Evolutionary conservation across 92 coral and sea anemone species (phyloP).

Genomic region (Porites rus): DNA sequence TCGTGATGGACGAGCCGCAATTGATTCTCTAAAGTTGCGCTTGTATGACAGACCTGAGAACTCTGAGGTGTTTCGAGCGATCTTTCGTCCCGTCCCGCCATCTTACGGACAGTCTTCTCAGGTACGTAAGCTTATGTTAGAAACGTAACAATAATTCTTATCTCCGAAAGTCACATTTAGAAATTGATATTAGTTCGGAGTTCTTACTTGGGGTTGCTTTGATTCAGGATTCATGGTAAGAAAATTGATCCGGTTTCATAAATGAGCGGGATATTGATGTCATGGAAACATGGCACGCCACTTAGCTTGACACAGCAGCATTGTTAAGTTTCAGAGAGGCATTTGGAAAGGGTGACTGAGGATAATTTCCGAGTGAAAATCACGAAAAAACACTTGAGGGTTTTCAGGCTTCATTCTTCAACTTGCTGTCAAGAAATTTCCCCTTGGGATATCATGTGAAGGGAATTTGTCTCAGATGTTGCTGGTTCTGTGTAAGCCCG

Average conservation of each 20-base stretch:
- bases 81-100: slow-evolving; percentile 75
- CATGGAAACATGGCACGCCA: slow-evolving; percentile 44
- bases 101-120: slow-evolving; percentile 54
- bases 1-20: slow-evolving; percentile 77
- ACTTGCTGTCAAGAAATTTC: too few species aligned
- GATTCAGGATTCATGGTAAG: too few species aligned
- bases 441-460: too few species aligned
- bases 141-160: not conserved
- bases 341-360: too few species aligned
- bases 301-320: not conserved
- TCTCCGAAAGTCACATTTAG: too few species aligned
- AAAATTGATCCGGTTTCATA: not conserved
- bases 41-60: slow-evolving; percentile 93
- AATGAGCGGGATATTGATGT: slow-evolving; percentile 9
- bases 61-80: slow-evolving; percentile 92
- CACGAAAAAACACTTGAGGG: too few species aligned
- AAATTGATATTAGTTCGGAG: too few species aligned
- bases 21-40: slow-evolving; percentile 87
- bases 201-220: too few species aligned
- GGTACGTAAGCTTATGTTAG: slow-evolving; percentile 32
- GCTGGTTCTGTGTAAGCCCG: too few species aligned
- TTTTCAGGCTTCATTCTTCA: too few species aligned
- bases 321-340: not conserved
- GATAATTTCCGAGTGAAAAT: too few species aligned
- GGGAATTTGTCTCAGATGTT: too few species aligned